These are phyloP conservation scores for Chaenogobius annularis DNA, from an alignment of 2,113 vertebrate species.

Conservation along the genomic window DNA sequence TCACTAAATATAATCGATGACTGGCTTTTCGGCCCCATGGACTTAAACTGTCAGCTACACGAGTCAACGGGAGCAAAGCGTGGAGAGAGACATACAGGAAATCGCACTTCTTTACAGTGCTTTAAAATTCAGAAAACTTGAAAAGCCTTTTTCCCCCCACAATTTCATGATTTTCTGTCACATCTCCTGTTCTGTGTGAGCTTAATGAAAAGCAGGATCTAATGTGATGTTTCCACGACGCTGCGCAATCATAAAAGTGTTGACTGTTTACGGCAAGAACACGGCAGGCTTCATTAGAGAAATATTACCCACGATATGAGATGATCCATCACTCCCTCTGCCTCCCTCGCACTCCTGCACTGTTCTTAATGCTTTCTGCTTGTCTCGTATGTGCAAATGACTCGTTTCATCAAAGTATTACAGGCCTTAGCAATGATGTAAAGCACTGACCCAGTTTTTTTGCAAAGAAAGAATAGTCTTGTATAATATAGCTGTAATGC, in stretches of 20 bases:
- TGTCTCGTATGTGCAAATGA: slow-evolving; percentile 44
- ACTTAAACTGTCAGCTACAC: no score
- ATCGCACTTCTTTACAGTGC: not conserved
- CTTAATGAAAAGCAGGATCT: not conserved
- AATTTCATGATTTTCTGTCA: not conserved
- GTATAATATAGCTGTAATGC: slow-evolving; percentile 53
- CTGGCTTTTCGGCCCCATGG: no score
- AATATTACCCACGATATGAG: slow-evolving; percentile 1
- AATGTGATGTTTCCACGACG: not conserved
- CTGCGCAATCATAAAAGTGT: not conserved
- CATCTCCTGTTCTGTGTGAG: not conserved
- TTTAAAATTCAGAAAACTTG: not conserved
- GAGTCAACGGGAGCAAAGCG: not conserved
- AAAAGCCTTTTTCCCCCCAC: not conserved
- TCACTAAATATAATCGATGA: no score
- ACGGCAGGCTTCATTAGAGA: not conserved
- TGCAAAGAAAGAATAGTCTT: slow-evolving; percentile 46
- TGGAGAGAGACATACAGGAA: not conserved
- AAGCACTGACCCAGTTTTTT: slow-evolving; percentile 58
- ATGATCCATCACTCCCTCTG: slow-evolving; percentile 2
- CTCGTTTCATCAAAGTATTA: slow-evolving; percentile 56
- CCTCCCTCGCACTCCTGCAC: slow-evolving; percentile 9
- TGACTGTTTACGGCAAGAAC: not conserved
- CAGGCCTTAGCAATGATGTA: slow-evolving; percentile 48
- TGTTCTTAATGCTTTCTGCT: slow-evolving; percentile 30